Evolutionary conservation across 2,797 vertebrate species (phyloP), one percentile per base, ranked within the genome.

Genomic region (Cynodonichthys magdalenae): DNA sequence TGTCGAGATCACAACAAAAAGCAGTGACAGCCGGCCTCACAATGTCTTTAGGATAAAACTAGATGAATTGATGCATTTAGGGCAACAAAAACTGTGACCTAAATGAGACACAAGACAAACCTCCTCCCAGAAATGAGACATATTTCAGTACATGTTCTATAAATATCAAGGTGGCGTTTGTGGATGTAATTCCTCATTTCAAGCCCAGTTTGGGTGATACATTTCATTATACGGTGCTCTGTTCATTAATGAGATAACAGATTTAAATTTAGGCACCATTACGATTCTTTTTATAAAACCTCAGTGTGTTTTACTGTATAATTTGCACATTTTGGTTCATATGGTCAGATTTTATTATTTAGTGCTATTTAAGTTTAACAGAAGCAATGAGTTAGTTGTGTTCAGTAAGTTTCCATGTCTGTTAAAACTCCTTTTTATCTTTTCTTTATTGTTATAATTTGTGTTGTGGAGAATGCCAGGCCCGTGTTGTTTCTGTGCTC

Each of bases 231-330:
- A 48, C 7, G 50, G 54, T 20, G 66, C 47, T 17, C 24, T 12
- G 24, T 19, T 54, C 27, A 27, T 53, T 53, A 50, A 41, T 24
- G 5, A 15, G 57, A 18, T 46, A 44, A 66, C 48, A 12, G 39
- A 44, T 5, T 59, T 45, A 45, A 31, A n/a, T 17, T 48, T 3
- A 20, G 15, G 24, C 2, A 50, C 28, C 15, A 12, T 55, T 68
- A 45, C 4, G 42, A 66, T 9, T 6, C 14, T 4, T 41, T 17
- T 31, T 6, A 9, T 2, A 29, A 10, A 34, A 31, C 50, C 6
- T 18, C 10, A 41, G 3, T 20, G 4, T 45, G 28, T 18, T 6
- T 11, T 19, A 24, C 24, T 24, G 24, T 24, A 24, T 2, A 24
- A 24, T 14, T 0, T n/a, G 15, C n/a, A 18, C 2, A 31, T 60